Percentiles rank a stretch among this genome's conserved stretches.
These are phyloP conservation scores for Merodon equestris DNA, from an alignment of 2,888 invertebrate species.

Conservation along the genomic window DNA sequence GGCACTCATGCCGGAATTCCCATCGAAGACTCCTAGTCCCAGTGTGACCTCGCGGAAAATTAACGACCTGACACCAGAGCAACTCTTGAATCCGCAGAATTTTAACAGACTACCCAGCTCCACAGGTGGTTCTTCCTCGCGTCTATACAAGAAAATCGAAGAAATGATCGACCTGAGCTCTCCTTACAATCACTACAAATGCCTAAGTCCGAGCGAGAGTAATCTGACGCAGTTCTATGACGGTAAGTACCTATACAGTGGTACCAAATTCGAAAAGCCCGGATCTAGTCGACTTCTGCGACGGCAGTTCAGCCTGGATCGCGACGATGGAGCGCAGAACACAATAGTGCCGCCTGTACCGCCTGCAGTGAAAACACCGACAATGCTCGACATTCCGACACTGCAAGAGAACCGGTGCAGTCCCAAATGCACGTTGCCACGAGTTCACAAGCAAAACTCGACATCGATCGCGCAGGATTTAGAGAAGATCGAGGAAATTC, in stretches of 20 bases:
- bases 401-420: slow-evolving; percentile 76
- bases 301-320: slow-evolving; percentile 85
- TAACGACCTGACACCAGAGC: slow-evolving; percentile 77
- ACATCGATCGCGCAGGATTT: slow-evolving; percentile 84
- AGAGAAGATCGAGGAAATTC: slow-evolving; percentile 85
- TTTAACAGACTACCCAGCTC: slow-evolving; percentile 77
- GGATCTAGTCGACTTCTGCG: slow-evolving; percentile 81
- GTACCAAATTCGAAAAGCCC: slow-evolving; percentile 75
- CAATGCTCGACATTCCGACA: slow-evolving; percentile 76
- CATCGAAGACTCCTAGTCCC: slow-evolving; percentile 74
- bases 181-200: slow-evolving; percentile 87
- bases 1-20: slow-evolving; percentile 75
- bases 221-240: slow-evolving; percentile 78
- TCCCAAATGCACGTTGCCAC: slow-evolving; percentile 72
- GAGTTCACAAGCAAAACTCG: slow-evolving; percentile 84
- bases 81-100: slow-evolving; percentile 76
- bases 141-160: slow-evolving; percentile 78
- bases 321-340: slow-evolving; percentile 81
- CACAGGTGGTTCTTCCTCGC: slow-evolving; percentile 76
- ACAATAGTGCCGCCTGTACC: slow-evolving; percentile 70
- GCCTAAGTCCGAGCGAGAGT: slow-evolving; percentile 83
- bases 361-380: slow-evolving; percentile 72
- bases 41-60: slow-evolving; percentile 76
- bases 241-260: slow-evolving; percentile 76
- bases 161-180: slow-evolving; percentile 83